Evolutionary conservation across 2,113 vertebrate genomes (phyloP), one percentile per base, ranked within the genome.

Genomic region (Rhodinocichla rosea): DNA sequence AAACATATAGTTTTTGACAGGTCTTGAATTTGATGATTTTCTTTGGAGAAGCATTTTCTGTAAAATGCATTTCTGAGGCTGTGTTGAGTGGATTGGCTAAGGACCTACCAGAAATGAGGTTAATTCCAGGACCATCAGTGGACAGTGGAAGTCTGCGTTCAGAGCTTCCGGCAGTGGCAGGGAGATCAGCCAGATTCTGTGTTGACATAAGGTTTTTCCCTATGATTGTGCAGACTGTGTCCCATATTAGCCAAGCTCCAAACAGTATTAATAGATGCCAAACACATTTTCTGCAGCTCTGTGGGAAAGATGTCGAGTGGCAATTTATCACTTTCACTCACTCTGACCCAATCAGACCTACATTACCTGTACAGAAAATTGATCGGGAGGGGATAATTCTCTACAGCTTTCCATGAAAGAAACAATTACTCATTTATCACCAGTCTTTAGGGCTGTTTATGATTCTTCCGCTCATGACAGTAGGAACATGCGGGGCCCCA

Each of bases 221-320:
- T 37, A 8, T 78, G 73, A 68, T 89, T 89, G 52, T 81, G 42
- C 64, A 70, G 77, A 67, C 20, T 5, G 27, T 59, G 42, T 77
- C 73, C 35, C 13, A 0, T 62, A 50, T 94, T 85, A 94, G 50
- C 57, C 68, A 81, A 81, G 52, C 71, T 86, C 68, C 49, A 56
- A 94, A 55, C 52, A 90, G 64, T 57, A n/a, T 67, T 94, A 70
- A 57, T 89, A 87, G 71, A 92, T 63, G 81, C 69, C 90, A 91
- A 86, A 87, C 68, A 37, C 86, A 63, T 94, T 89, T 92, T 90
- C 45, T 89, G 71, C 86, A 89, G 89, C 91, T 94, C 79, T 11
- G 4, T 59, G 56, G 81, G 86, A 50, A 83, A 90, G 71, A 85
- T 52, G 35, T 68, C 1, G 5, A 83, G 79, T 83, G 73, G 55